phyloP scores from a whole-genome alignment of 2,797 vertebrate species.

The Hyperoplus lanceolatus region DNA sequence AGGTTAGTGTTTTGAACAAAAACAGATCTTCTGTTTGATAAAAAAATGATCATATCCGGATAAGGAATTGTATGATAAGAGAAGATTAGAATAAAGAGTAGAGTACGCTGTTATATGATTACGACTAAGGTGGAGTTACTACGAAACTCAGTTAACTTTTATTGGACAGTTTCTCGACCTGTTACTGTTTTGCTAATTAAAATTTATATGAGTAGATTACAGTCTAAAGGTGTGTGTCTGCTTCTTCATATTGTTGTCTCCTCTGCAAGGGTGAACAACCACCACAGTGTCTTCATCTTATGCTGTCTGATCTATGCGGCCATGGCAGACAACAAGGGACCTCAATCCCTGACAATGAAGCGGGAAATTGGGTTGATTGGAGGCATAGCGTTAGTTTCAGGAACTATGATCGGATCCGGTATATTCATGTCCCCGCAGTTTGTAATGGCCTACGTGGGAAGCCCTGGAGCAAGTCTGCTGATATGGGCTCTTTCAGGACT shows the following conservation, averaged over 20 bases:
- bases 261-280: neutral
- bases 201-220: too few relatives aligned
- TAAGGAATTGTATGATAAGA: neutral
- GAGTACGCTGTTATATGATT: too few relatives aligned
- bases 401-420: conserved; percentile 90
- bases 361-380: conserved; percentile 86
- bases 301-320: neutral
- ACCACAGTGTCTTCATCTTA: neutral
- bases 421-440: conserved; percentile 92
- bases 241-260: neutral
- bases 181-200: neutral
- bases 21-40: neutral
- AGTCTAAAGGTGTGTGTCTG: neutral
- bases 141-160: neutral
- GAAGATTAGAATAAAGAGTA: neutral
- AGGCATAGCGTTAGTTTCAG: conserved; percentile 83
- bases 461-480: conserved; percentile 87
- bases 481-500: conserved; percentile 87
- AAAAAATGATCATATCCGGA: neutral
- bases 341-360: conserved; percentile 78
- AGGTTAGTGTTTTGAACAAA: neutral
- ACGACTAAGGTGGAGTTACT: neutral
- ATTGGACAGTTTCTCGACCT: neutral
- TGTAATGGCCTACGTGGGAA: conserved; percentile 84
- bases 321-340: conserved; percentile 54